phyloP scores from a whole-genome alignment of 2,888 invertebrate genomes.

The Chaitophorus viminalis region DNA sequence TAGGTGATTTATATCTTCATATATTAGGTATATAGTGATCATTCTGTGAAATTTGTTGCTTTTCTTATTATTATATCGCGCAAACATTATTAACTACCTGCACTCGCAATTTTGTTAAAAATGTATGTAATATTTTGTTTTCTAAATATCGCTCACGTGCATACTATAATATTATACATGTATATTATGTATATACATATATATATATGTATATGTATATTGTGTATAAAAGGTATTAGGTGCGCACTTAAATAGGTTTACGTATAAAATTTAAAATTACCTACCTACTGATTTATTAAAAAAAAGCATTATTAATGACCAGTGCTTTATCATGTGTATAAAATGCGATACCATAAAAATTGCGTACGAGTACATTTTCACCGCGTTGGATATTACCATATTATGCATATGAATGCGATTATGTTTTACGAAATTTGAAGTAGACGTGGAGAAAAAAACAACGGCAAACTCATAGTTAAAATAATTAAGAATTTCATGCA shows the following conservation, averaged over 20 bases:
- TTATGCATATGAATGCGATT: neutral
- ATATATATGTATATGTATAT: too few species aligned
- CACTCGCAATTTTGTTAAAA: neutral
- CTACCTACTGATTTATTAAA: neutral
- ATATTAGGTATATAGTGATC: too few species aligned
- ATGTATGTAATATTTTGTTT: neutral
- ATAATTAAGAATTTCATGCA: constrained; percentile 1
- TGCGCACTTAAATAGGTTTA: neutral
- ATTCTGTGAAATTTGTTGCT: too few species aligned
- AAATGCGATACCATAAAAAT: neutral
- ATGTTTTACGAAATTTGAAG: neutral
- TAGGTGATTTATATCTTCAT: too few species aligned
- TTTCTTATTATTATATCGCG: neutral
- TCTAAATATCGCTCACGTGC: neutral
- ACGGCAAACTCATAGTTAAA: too few species aligned
- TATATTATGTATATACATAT: too few species aligned
- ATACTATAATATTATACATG: neutral
- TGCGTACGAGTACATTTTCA: neutral
- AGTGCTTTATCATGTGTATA: neutral
- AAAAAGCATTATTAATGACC: neutral
- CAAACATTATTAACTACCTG: neutral
- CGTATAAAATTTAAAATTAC: neutral
- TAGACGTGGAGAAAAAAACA: neutral
- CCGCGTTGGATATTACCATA: neutral
- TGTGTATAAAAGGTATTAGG: neutral